Evolutionary conservation across 2,113 vertebrate species (phyloP).

Genomic region (Chrysochloris asiatica): DNA sequence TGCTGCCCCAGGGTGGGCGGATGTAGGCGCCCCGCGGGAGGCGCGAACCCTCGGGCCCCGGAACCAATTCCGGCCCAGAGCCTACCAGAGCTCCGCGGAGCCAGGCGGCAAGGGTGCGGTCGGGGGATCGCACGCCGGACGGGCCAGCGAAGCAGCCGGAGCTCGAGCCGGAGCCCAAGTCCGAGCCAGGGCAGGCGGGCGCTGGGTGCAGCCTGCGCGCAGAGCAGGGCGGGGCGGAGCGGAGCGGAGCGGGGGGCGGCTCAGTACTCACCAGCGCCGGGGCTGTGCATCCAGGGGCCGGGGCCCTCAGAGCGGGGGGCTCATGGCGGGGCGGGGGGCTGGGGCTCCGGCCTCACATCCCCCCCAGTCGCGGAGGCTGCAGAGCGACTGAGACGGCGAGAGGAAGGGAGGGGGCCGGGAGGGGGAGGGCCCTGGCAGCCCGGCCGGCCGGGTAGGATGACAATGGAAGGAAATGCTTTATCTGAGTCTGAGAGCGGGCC

Average conservation of each 20-base stretch:
- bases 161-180: background rate
- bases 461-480: constrained; percentile 83
- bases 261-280: background rate
- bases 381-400: background rate
- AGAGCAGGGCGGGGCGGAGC: too few species aligned
- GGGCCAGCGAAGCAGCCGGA: background rate
- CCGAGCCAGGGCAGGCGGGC: background rate
- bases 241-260: background rate
- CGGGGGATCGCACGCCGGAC: background rate
- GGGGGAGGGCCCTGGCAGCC: constrained; percentile 72
- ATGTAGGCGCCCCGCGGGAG: constrained; percentile 72
- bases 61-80: constrained; percentile 46
- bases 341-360: background rate
- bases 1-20: constrained; percentile 71
- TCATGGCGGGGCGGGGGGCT: constrained; percentile 39
- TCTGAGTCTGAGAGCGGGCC: constrained; percentile 80
- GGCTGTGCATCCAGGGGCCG: constrained; percentile 76
- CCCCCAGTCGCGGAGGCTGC: background rate
- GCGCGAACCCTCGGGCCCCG: constrained; percentile 64
- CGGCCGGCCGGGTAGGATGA: constrained; percentile 79
- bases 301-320: constrained; percentile 75
- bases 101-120: background rate
- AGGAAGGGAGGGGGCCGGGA: background rate
- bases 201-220: background rate
- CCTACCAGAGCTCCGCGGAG: background rate